phyloP scores from a whole-genome alignment of 2,888 invertebrate genomes.

The Philereme transversata region DNA sequence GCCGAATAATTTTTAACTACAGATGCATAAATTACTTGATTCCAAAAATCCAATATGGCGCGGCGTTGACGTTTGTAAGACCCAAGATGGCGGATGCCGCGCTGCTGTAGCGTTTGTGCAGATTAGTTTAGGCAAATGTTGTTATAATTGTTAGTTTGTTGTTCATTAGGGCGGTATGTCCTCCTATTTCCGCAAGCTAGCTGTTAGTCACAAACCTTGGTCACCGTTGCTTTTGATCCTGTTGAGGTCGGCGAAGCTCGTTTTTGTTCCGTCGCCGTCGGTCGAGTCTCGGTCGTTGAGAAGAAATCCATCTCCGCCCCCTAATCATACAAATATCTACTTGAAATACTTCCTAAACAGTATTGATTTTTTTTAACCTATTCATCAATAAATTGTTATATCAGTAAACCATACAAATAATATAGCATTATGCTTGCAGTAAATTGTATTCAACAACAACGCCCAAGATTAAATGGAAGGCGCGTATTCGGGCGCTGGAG shows the following conservation, averaged over 20 bases:
- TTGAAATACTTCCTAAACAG: neutral
- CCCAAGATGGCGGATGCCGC: slow-evolving; percentile 14
- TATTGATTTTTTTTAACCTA: no score
- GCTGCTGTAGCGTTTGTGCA: neutral
- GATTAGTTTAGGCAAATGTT: neutral
- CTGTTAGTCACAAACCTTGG: slow-evolving; percentile 61
- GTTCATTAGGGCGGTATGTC: slow-evolving; percentile 37
- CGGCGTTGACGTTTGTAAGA: no score
- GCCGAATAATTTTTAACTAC: no score
- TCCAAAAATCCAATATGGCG: no score
- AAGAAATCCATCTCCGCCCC: slow-evolving; percentile 77
- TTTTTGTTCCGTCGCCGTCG: slow-evolving; percentile 83
- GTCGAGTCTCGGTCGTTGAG: slow-evolving; percentile 80
- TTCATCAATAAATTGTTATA: no score
- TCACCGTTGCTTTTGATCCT: slow-evolving; percentile 82
- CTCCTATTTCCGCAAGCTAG: slow-evolving; percentile 39
- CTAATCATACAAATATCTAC: neutral
- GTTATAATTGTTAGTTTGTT: slow-evolving; percentile 13
- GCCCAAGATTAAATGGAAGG: no score
- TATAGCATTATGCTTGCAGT: no score
- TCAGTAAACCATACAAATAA: no score
- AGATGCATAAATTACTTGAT: no score
- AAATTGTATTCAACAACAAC: no score
- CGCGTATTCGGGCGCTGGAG: no score
- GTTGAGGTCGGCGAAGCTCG: slow-evolving; percentile 89